Base-by-base conservation (phyloP, 2,888 invertebrate species). In the Mechanitis messenoides region DNA sequence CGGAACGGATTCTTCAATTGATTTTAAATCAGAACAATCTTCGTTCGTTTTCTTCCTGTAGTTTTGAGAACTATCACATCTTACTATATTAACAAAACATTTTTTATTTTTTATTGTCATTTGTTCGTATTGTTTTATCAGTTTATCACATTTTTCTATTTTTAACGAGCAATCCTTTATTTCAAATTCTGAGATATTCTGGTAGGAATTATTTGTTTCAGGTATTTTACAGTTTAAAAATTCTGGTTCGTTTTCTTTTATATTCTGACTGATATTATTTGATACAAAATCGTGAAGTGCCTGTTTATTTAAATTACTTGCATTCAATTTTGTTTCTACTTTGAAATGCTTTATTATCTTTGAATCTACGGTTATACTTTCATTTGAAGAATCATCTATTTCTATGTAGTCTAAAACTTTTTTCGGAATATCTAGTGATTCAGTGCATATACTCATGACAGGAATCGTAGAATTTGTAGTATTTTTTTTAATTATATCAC, bases 381-480 rank as follows among this genome's bases (percentile, higher is more conserved):
- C 83, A 68, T 76, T 78, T 7, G 81, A 80, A 3, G 82, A 82
- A 65, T 83, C 83, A 60, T 84, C 81, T 54, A 84, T 75, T 74
- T 82, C 80, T 60, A 78, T 79, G 33, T 80, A 63, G 28, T 80
- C 74, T 20, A 33, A 12, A 59, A 45, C n/a, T 31, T 5, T 45
- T 61, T 59, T 35, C 9, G 12, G 3, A 6, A 58, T 33, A 6
- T 31, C 31, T 38, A 7, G 55, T 57, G 42, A 35, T 33, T 38
- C 31, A 53, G 2, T 5, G 38, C 11, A 31, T 50, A 11, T 50
- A 50, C 11, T 50, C 31, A 31, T 31, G 31, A 50, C 50, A n/a
- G 31, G 9, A 50, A 9, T 50, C 31, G 11, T 11, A 50, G 11
- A 31, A 50, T 50, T 31, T n/a, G 11, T 7, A 50, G 2, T 12